phyloP scores from a whole-genome alignment of 2,113 vertebrate species.

The Cichladusa arquata region DNA sequence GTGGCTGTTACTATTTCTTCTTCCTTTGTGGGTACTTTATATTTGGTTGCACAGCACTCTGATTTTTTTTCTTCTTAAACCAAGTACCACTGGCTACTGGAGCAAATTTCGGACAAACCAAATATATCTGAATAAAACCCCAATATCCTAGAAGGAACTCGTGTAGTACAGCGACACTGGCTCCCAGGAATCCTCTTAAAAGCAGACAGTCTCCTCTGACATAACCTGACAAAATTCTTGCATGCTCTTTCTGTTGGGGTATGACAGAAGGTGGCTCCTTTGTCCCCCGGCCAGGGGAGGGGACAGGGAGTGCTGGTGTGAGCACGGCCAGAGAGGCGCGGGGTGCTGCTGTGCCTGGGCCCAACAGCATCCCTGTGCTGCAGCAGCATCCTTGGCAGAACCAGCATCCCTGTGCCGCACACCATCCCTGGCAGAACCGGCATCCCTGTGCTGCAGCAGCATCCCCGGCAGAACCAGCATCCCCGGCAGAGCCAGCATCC shows the following conservation, averaged over 20 bases:
- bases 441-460: no score
- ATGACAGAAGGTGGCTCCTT: rapidly evolving
- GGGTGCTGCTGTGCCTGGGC: no score
- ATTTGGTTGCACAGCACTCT: background rate
- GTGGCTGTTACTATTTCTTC: rapidly evolving
- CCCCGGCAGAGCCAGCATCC: no score
- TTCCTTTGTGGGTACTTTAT: background rate
- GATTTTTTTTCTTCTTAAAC: background rate
- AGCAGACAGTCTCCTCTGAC: rapidly evolving
- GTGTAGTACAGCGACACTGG: rapidly evolving
- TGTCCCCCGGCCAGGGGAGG: background rate
- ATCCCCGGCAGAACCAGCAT: no score
- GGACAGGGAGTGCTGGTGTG: rapidly evolving
- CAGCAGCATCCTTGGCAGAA: no score
- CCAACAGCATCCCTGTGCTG: no score
- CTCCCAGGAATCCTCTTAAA: rapidly evolving
- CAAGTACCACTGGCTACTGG: background rate
- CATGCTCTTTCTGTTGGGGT: rapidly evolving
- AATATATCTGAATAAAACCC: background rate
- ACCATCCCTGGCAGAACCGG: no score
- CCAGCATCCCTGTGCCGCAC: no score
- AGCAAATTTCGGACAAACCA: background rate
- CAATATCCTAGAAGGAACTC: background rate
- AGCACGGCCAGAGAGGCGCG: rapidly evolving
- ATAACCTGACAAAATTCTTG: background rate